Evolutionary conservation across 2,888 invertebrate species (phyloP).

Genomic region (Eupsilia transversa): DNA sequence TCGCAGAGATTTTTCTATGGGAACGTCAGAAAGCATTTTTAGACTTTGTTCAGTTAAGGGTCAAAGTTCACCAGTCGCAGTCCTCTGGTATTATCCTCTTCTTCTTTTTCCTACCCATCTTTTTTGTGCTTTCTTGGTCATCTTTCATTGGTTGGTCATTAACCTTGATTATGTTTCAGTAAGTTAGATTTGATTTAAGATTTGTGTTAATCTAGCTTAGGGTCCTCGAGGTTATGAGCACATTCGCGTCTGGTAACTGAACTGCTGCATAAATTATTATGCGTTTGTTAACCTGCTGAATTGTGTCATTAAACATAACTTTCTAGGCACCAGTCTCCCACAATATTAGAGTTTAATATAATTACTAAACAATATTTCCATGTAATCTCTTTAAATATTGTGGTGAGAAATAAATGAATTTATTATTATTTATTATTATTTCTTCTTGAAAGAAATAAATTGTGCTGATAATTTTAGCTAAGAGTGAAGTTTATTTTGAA

Average conservation of each 20-base stretch:
- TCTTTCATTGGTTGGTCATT: not conserved
- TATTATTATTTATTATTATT: no score
- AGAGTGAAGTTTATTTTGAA: not conserved
- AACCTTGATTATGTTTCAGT: not conserved
- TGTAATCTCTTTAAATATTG: no score
- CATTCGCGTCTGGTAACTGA: not conserved
- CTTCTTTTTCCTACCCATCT: not conserved
- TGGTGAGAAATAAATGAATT: no score
- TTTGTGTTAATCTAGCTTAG: not conserved
- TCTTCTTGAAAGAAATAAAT: conserved; percentile 5
- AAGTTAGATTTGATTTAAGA: not conserved
- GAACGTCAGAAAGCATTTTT: not conserved
- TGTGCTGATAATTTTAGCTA: not conserved
- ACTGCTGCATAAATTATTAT: not conserved
- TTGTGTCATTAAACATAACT: conserved; percentile 1
- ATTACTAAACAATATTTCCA: no score
- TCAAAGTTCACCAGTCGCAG: conserved; percentile 42
- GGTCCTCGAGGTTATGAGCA: not conserved
- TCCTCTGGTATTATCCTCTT: not conserved
- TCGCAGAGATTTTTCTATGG: not conserved
- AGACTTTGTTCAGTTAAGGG: conserved; percentile 8
- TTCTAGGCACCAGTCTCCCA: no score
- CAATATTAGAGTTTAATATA: no score
- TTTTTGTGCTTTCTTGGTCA: not conserved
- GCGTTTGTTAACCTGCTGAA: not conserved